Conservation (phyloP, 2,888 invertebrate genomes). For the Melieria crassipennis region DNA sequence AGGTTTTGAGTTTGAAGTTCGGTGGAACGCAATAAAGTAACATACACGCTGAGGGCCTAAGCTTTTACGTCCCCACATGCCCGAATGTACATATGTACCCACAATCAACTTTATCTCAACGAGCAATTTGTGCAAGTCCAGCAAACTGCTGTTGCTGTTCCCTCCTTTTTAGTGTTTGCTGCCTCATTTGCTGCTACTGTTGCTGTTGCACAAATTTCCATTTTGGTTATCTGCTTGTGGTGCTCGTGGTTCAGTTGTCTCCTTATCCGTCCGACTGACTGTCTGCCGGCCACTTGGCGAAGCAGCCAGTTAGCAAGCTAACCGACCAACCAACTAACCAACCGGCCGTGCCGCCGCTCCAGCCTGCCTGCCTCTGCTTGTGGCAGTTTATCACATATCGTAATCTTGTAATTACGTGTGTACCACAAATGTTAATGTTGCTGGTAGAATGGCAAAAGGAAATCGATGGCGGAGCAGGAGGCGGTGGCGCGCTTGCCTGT, state of each 20-base stretch:
- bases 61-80: too few relatives aligned
- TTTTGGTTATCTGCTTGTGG: too few relatives aligned
- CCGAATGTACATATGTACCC: too few relatives aligned
- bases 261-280: too few relatives aligned
- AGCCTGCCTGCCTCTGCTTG: conserved; percentile 2
- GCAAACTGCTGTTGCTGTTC: not conserved
- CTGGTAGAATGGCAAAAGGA: conserved; percentile 34
- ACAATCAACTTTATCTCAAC: conserved; percentile 18
- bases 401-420: conserved; percentile 50
- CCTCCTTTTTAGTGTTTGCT: too few relatives aligned
- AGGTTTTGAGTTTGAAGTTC: too few relatives aligned
- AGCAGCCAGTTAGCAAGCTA: not conserved
- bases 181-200: too few relatives aligned
- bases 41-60: too few relatives aligned
- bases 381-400: conserved; percentile 45
- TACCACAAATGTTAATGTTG: conserved; percentile 45
- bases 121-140: conserved; percentile 26
- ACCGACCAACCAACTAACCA: not conserved
- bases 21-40: too few relatives aligned
- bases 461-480: conserved; percentile 18
- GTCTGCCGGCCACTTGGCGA: not conserved
- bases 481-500: not conserved
- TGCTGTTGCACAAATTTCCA: too few relatives aligned
- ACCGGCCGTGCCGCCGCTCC: not conserved
- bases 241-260: too few relatives aligned